These are phyloP conservation scores for Stenopsyche tienmushanensis DNA, from an alignment of 1,140 invertebrate genomes.

Conservation along the genomic window DNA sequence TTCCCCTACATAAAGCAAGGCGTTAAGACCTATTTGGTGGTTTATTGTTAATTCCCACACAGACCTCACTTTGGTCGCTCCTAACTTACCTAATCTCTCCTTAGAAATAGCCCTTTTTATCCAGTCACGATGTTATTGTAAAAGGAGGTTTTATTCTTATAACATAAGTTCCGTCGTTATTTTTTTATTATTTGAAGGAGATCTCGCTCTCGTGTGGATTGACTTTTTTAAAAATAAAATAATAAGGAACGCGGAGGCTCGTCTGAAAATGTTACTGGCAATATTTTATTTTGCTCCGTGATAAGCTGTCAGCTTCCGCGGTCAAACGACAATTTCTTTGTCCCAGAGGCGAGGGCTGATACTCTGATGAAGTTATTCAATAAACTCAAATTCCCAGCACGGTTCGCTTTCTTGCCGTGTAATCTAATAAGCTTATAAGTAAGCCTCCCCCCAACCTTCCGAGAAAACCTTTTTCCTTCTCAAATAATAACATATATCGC, in stretches of 20 bases:
- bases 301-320: neutral
- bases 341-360: conserved; percentile 11
- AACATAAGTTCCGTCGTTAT: neutral
- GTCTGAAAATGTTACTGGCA: no score
- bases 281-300: no score
- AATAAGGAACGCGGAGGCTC: no score
- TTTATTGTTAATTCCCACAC: conserved; percentile 15
- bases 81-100: neutral
- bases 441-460: neutral
- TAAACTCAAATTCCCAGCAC: conserved; percentile 8
- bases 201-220: neutral
- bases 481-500: no score
- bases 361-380: conserved; percentile 29
- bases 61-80: neutral
- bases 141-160: neutral
- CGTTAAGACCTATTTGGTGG: conserved; percentile 16
- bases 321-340: neutral
- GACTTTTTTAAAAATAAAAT: no score
- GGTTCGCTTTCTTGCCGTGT: conserved; percentile 14
- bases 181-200: neutral
- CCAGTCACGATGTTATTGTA: neutral
- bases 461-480: no score
- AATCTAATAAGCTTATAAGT: conserved; percentile 22
- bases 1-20: conserved; percentile 14
- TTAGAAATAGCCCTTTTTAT: neutral